Conservation (phyloP, 2,113 vertebrate species). For the Melanerpes aurifrons region DNA sequence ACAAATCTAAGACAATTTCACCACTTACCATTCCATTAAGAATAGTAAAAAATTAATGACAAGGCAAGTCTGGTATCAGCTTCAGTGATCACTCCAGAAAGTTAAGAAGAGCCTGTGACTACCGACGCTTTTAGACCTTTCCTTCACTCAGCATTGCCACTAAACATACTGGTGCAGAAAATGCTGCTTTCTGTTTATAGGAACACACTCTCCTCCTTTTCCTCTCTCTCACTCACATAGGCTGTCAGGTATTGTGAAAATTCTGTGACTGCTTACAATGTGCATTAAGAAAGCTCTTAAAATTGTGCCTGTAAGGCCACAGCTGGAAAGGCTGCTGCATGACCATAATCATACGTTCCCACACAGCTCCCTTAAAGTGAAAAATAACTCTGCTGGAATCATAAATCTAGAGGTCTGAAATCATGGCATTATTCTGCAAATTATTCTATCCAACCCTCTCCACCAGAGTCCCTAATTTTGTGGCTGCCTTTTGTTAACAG, state of each 20-base stretch:
- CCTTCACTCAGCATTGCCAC: neutral
- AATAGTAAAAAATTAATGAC: slow-evolving; percentile 65
- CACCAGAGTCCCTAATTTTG: neutral
- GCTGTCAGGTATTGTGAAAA: neutral
- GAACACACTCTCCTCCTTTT: neutral
- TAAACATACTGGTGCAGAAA: neutral
- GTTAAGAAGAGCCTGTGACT: slow-evolving; percentile 26
- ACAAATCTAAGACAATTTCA: slow-evolving; percentile 61
- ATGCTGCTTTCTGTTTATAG: neutral
- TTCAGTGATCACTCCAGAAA: slow-evolving; percentile 24
- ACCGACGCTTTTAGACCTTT: neutral
- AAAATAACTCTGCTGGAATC: neutral
- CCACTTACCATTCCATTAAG: slow-evolving; percentile 62
- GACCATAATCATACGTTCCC: neutral
- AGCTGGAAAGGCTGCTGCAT: neutral
- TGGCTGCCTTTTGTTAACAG: neutral
- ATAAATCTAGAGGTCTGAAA: neutral
- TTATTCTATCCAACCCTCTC: neutral
- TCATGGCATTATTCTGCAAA: neutral
- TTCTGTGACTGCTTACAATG: neutral
- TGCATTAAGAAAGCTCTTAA: neutral
- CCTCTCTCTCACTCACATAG: neutral
- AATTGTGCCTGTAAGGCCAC: neutral
- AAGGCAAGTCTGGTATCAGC: slow-evolving; percentile 49
- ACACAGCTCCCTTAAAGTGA: neutral